These are phyloP conservation scores for Paguma larvata DNA, from an alignment of 2,797 vertebrate species.

Conservation along the genomic window DNA sequence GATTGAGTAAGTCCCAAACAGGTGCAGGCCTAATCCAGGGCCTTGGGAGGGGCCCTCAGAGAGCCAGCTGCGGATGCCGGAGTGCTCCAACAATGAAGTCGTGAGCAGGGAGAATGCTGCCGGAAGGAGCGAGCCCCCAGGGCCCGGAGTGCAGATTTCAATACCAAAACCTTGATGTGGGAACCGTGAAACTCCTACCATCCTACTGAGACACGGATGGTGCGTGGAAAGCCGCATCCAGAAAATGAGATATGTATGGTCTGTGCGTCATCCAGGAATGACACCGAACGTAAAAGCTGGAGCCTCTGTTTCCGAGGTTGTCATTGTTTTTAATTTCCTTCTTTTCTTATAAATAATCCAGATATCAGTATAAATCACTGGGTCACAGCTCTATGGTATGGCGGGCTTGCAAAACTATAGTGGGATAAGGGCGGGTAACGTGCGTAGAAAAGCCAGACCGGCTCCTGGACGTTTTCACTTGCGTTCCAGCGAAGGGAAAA, in stretches of 20 bases:
- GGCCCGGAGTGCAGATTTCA: neutral
- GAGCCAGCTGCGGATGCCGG: constrained; percentile 1
- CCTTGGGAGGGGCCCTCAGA: neutral
- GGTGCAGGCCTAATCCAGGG: constrained; percentile 70
- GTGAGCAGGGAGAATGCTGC: neutral
- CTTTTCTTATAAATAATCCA: constrained; percentile 20
- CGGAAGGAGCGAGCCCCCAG: neutral
- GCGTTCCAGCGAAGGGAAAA: neutral
- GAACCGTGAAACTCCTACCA: neutral
- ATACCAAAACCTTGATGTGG: neutral
- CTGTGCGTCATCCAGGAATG: neutral
- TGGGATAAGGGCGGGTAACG: neutral
- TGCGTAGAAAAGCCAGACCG: neutral
- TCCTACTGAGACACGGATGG: neutral
- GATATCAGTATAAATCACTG: neutral
- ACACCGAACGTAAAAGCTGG: neutral
- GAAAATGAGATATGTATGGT: neutral
- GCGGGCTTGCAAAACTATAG: neutral
- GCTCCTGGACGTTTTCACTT: neutral
- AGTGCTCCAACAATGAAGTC: neutral
- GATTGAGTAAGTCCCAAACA: constrained; percentile 76
- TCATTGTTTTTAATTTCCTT: constrained; percentile 28
- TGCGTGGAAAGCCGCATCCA: neutral
- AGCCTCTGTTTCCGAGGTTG: neutral
- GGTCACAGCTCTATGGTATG: neutral